These are phyloP conservation scores for Aricia artaxerxes DNA, from an alignment of 2,888 invertebrate species.

Conservation along the genomic window DNA sequence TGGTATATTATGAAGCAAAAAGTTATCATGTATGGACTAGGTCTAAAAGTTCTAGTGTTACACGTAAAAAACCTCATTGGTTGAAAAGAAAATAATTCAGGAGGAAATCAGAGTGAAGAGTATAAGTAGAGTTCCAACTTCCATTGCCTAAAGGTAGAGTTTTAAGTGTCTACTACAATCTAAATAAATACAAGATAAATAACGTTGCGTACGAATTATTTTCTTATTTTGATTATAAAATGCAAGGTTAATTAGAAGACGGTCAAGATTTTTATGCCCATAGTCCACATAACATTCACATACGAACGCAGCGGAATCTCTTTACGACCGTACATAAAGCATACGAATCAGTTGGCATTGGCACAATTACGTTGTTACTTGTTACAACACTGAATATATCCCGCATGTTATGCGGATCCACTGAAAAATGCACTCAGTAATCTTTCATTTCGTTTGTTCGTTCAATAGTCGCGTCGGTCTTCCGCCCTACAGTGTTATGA, in stretches of 20 bases:
- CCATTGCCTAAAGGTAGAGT: neutral
- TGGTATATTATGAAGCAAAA: neutral
- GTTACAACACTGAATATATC: constrained; percentile 13
- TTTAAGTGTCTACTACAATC: neutral
- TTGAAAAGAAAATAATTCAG: too few relatives aligned
- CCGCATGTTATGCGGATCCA: neutral
- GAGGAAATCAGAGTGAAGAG: too few relatives aligned
- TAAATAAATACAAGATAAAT: neutral
- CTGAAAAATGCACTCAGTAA: neutral
- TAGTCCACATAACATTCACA: neutral
- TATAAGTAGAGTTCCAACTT: too few relatives aligned
- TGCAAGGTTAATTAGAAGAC: neutral
- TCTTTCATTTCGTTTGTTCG: neutral
- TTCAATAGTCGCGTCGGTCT: neutral
- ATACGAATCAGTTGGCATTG: constrained; percentile 20
- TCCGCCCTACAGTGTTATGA: too few relatives aligned
- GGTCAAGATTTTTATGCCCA: neutral
- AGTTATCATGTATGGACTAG: too few relatives aligned
- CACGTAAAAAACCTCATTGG: too few relatives aligned
- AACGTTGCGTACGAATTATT: neutral
- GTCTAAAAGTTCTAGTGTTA: too few relatives aligned
- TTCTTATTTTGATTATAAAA: neutral
- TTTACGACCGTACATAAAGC: constrained; percentile 8
- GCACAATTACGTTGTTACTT: constrained; percentile 6
- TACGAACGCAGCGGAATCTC: neutral